phyloP scores from a whole-genome alignment of 2,888 invertebrate species.

The Schrankia costaestrigalis region DNA sequence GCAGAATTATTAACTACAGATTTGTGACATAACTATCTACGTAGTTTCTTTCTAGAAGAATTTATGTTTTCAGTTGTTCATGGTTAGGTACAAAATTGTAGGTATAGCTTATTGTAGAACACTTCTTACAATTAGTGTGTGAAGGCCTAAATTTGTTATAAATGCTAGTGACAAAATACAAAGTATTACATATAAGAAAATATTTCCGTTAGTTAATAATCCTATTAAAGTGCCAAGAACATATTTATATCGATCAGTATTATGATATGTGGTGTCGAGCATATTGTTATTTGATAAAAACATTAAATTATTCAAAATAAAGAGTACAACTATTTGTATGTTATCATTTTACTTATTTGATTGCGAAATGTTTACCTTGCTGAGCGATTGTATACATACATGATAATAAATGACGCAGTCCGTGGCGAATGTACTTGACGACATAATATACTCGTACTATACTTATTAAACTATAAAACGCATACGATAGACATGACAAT shows the following conservation, averaged over 20 bases:
- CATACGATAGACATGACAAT: too few relatives aligned
- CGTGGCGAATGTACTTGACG: conserved; percentile 32
- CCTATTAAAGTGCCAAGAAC: conserved; percentile 63
- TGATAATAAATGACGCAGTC: conserved; percentile 20
- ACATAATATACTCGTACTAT: too few relatives aligned
- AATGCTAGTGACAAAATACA: too few relatives aligned
- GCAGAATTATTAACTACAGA: conserved; percentile 91
- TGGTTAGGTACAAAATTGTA: too few relatives aligned
- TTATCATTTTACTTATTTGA: neutral
- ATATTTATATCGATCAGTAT: conserved; percentile 55
- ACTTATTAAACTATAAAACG: too few relatives aligned
- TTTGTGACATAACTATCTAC: conserved; percentile 66
- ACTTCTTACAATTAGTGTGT: too few relatives aligned
- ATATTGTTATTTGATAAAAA: conserved; percentile 25
- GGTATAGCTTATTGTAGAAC: too few relatives aligned
- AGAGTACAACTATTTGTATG: conserved; percentile 30
- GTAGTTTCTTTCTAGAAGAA: neutral
- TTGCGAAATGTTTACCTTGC: conserved; percentile 14
- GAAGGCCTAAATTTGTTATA: too few relatives aligned
- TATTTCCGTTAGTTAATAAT: conserved; percentile 1
- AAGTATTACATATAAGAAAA: too few relatives aligned
- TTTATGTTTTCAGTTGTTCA: too few relatives aligned
- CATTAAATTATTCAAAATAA: conserved; percentile 41
- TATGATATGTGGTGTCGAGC: conserved; percentile 40
- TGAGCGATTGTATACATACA: conserved; percentile 9